Evolutionary conservation across 2,888 invertebrate species (phyloP), one percentile per base, ranked within the genome.

Genomic region (Ophion ellenae): DNA sequence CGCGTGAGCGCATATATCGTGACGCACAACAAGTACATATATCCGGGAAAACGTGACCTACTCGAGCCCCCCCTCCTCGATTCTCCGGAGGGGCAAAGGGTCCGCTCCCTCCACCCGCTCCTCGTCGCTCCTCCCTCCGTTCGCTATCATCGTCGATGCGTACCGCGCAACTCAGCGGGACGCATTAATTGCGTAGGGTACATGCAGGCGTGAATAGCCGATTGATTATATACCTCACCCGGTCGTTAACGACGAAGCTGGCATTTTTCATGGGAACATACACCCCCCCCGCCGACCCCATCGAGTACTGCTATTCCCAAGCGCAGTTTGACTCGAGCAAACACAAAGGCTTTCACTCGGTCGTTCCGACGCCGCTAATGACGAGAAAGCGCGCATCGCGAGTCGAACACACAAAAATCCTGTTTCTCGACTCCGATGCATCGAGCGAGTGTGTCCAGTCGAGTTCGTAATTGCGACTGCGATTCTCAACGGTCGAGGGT

Each of bases 31-130:
- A 74, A 79, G 83, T 74, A 77, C 77, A 83, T 83, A 63, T 74
- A 83, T 79, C 83, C 78, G 73, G 83, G 76, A 80, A 81, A 84
- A 76, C 76, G 70, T 83, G 83, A 83, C 83, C 83, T 74, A 83
- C 78, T 83, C 71, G 57, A 69, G 40, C 36, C 20, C 14, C 57
- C 24, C 24, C 40, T 14, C 47, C 36, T 61, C 59, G 45, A 9
- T 61, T 36, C 36, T 32, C 36, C 11, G 7, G 14, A 20, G n/a
- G 24, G 20, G n/a, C 24, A 6, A 20, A 61, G n/a, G 24, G 7
- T 28, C 63, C 1, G 32, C 36, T 32, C 24, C 20, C 24, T 70
- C 24, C 17, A 47, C 47, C 11, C 47, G 3, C 47, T 14, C 47
- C 47, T 14, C 47, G 11, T 1, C 47, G 11, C 11, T 14, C 0